Base-by-base conservation (phyloP, 1,140 invertebrate genomes). In the Bombus waltoni region DNA sequence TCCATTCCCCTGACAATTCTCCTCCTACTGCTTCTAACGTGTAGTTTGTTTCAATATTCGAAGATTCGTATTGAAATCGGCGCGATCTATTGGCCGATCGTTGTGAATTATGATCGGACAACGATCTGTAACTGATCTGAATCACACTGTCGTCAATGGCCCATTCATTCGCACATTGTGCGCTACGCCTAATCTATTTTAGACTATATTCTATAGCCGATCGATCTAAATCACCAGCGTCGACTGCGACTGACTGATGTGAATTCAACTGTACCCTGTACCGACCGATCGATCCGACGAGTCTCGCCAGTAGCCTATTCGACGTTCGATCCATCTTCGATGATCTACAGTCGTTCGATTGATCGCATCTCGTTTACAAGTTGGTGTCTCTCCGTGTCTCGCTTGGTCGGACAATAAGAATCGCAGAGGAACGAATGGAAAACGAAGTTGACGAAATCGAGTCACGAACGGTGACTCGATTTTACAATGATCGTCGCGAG, bases 51-150 rank as follows among this genome's bases (percentile, higher is more conserved):
- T 42, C 40, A 11, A 13, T 13, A 44, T 18, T 42, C 13, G 11
- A 40, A 71, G 38, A 71, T 71, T 35, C 68, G 35, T 22, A 38
- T 40, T 25, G 38, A 28, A n/a, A 72, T 42, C 40, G 13, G 0
- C 2, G 22, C 68, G 68, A 70, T 70, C 68, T 11, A 72, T 28
- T 5, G 71, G 42, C 42, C 70, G 35, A 38, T 25, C 74, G 35
- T 47, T 28, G 18, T 62, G 75, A 62, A 78, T 78, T 42, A 35
- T 22, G 35, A 25, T 18, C 32, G 28, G 53, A 35, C 18, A 9
- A n/a, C 53, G 35, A 76, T 76, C 74, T 76, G 74, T 76, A 76
- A 76, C 75, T 32, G 75, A 66, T 78, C 74, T 65, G 59, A 78
- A 78, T 78, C 57, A 22, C 75, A 25, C 53, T 28, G n/a, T 25